Conservation (phyloP, 2,888 invertebrate genomes). For the Heteromurus nitidus region DNA sequence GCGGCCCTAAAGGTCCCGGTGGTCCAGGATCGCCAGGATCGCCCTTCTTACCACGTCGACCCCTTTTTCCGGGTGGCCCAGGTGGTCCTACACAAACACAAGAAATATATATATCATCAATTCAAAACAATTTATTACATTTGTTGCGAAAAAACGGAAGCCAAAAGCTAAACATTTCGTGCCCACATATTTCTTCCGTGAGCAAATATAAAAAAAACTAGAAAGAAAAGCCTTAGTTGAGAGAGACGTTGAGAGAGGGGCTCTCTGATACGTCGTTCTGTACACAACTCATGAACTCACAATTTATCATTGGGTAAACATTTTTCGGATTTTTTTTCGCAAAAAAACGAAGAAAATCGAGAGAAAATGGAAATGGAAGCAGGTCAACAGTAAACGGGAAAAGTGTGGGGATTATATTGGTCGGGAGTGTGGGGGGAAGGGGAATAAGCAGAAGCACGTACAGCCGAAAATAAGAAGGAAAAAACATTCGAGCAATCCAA, state of each 20-base stretch:
- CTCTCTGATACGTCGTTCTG: background rate
- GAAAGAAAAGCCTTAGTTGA: background rate
- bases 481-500: too few species aligned
- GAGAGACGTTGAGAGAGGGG: too few species aligned
- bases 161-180: too few species aligned
- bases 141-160: background rate
- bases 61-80: conserved; percentile 90
- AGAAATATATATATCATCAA: too few species aligned
- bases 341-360: too few species aligned
- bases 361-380: too few species aligned
- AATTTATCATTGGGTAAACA: conserved; percentile 62
- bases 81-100: conserved; percentile 75
- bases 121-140: background rate
- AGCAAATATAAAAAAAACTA: background rate
- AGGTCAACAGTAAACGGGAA: background rate
- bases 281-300: conserved; percentile 14
- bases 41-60: conserved; percentile 92
- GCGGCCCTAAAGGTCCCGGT: conserved; percentile 79
- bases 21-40: conserved; percentile 88
- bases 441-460: too few species aligned
- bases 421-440: too few species aligned
- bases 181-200: background rate
- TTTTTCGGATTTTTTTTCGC: too few species aligned
- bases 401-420: too few species aligned
- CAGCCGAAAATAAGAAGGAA: too few species aligned